Base-by-base conservation (phyloP, 2,888 invertebrate genomes). In the Spicauda simplicius region DNA sequence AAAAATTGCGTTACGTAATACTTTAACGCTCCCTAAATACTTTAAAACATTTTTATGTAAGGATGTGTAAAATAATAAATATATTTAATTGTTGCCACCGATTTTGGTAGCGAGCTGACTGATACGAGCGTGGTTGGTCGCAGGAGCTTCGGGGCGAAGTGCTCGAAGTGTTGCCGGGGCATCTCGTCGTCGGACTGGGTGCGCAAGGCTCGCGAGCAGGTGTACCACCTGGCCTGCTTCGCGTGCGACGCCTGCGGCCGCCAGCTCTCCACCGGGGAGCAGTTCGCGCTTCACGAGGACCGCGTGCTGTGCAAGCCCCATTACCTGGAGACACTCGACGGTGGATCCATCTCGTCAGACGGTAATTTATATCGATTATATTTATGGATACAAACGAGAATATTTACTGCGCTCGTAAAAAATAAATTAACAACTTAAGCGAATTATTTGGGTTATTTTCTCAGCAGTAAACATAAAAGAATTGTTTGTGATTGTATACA, bases 181-280 rank as follows among this genome's bases (percentile, higher is more conserved):
- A 98, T 99, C 82, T 97, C 98, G 18, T 96, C 99, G 18, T 97
- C 98, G 55, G 99, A 99, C 93, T 99, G 99, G 99, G 99, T 99
- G 80, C 95, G 99, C 72, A 96, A 98, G 83, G 99, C 99, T 45
- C 94, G 97, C 63, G 97, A 97, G 82, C 96, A 97, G 87, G 98
- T 99, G 41, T 99, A 99, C 93, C 99, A 99, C 92, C 94, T 99
- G 86, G 99, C 99, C 58, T 99, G 99, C 93, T 99, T 99, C 93
- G 98, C 99, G 19, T 99, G 99, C 90, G 98, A 99, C 88, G 97
- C 98, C 69, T 98, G 98, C 88, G 97, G 98, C 77, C 95, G 98
- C 41, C 98, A 98, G 90, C 94, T 98, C 69, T 97, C 97, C 74
- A 98, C 98, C 0, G 99, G 99, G 6, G 99, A 99, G 88, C 99